These are phyloP conservation scores for Polymixis lichenea DNA, from an alignment of 2,888 invertebrate species.

Conservation along the genomic window DNA sequence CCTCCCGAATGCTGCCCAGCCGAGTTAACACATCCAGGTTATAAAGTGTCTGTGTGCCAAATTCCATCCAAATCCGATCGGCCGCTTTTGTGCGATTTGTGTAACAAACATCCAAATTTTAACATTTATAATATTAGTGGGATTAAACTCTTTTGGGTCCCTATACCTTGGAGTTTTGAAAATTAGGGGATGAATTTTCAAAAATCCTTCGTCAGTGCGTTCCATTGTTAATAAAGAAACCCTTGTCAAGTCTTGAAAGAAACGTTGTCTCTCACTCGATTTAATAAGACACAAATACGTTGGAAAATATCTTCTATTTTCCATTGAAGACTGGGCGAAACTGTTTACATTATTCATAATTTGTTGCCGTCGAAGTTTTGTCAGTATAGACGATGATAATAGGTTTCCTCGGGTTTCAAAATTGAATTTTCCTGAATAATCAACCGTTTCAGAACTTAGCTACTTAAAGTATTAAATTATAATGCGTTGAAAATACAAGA, in stretches of 20 bases:
- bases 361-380: not conserved
- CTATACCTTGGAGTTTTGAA: no score
- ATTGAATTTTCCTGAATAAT: not conserved
- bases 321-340: not conserved
- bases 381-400: not conserved
- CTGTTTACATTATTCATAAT: conserved; percentile 5
- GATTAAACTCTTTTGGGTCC: not conserved
- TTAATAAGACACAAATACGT: not conserved
- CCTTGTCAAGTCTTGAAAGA: no score
- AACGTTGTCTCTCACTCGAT: not conserved
- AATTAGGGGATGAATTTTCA: not conserved
- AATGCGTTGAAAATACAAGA: not conserved
- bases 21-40: no score
- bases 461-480: not conserved
- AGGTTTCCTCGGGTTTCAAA: not conserved
- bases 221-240: not conserved
- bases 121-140: no score
- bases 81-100: no score
- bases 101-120: no score
- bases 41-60: no score
- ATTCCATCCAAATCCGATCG: no score
- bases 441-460: not conserved
- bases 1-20: no score
- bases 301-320: conserved; percentile 4
- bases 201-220: not conserved